Conservation (phyloP, 2,113 vertebrate genomes). For the Brachirus orientalis region DNA sequence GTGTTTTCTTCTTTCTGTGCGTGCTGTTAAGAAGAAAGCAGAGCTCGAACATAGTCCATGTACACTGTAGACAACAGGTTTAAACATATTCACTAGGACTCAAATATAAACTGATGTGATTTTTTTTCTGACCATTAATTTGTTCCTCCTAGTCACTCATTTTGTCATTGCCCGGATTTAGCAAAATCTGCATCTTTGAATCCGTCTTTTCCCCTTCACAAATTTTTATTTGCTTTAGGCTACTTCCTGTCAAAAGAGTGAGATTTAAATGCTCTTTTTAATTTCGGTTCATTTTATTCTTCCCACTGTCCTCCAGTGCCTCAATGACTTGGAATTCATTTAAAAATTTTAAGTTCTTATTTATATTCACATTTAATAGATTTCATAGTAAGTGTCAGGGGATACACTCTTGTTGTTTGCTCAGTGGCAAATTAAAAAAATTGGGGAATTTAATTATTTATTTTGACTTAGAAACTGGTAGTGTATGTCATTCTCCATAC, state of each 20-base stretch:
- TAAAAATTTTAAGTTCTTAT: conserved; percentile 18
- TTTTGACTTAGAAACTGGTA: conserved; percentile 44
- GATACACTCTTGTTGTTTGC: background rate
- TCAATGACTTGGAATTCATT: conserved; percentile 24
- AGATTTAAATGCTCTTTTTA: conserved; percentile 18
- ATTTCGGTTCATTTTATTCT: conserved; percentile 15
- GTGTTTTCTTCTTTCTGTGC: background rate
- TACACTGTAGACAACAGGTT: no score
- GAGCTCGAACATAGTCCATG: no score
- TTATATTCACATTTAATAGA: background rate
- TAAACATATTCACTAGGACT: no score
- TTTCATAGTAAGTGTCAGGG: background rate
- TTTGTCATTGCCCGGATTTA: background rate
- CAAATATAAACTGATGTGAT: no score
- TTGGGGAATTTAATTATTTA: conserved; percentile 46
- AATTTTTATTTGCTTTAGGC: background rate
- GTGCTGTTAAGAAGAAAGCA: background rate
- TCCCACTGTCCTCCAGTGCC: conserved; percentile 6
- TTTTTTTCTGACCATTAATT: no score
- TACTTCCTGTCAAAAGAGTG: conserved; percentile 5
- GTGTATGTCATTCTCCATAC: conserved; percentile 33
- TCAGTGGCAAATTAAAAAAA: conserved; percentile 24
- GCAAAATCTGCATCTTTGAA: background rate
- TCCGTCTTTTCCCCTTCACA: background rate
- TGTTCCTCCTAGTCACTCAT: no score